phyloP scores from a whole-genome alignment of 2,797 vertebrate genomes.

The Coluber constrictor region DNA sequence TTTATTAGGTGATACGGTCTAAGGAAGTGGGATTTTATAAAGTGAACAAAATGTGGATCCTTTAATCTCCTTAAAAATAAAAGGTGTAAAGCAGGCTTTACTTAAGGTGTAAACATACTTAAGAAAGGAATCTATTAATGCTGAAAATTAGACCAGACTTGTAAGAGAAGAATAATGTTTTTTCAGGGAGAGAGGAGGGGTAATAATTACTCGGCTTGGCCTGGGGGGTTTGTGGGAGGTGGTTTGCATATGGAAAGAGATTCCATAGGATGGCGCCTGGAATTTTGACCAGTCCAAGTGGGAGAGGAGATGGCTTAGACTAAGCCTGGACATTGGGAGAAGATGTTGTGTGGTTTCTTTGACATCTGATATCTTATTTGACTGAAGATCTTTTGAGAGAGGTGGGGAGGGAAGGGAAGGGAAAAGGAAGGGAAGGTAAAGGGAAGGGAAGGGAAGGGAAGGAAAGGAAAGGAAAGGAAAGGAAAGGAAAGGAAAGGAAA shows the following conservation, averaged over 20 bases:
- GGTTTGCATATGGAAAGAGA: not conserved
- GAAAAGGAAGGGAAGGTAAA: not conserved
- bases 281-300: not conserved
- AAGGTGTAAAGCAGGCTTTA: not conserved
- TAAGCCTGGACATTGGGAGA: not conserved
- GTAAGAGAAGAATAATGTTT: not conserved
- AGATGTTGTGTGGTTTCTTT: not conserved
- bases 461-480: too few species aligned
- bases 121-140: not conserved
- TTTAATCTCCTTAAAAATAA: conserved; percentile 16
- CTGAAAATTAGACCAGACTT: conserved; percentile 10
- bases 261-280: not conserved
- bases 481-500: too few species aligned
- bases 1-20: not conserved
- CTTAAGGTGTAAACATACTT: not conserved
- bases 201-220: not conserved
- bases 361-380: not conserved
- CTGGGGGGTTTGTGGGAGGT: not conserved
- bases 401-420: not conserved
- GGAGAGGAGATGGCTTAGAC: not conserved
- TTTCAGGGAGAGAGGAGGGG: not conserved
- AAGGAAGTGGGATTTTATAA: not conserved
- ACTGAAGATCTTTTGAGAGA: not conserved
- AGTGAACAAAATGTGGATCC: not conserved
- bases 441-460: too few species aligned